Evolutionary conservation across 2,797 vertebrate genomes (phyloP).

Genomic region (Schizothorax lantsangensis): DNA sequence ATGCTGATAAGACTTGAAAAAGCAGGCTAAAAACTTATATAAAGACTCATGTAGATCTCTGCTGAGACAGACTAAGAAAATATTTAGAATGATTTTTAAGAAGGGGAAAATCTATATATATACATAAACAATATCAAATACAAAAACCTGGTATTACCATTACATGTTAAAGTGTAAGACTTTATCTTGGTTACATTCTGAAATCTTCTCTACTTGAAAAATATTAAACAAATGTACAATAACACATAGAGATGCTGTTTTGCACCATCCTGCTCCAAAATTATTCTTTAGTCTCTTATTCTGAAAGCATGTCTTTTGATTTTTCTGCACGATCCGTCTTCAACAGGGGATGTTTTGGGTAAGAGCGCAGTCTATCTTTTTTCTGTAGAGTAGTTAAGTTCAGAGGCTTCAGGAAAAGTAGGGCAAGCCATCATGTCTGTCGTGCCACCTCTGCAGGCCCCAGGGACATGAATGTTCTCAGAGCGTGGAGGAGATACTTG

Average conservation of each 20-base stretch:
- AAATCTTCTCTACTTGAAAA: neutral
- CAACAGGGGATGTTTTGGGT: neutral
- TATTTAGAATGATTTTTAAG: neutral
- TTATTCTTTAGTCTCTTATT: neutral
- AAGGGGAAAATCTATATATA: neutral
- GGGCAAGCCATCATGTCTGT: slow-evolving; percentile 49
- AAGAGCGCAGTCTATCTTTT: slow-evolving; percentile 3
- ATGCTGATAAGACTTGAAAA: slow-evolving; percentile 22
- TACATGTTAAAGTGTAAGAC: neutral
- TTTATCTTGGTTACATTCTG: neutral
- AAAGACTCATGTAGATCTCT: slow-evolving; percentile 32
- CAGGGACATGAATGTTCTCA: slow-evolving; percentile 11
- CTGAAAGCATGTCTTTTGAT: neutral
- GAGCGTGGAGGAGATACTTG: slow-evolving; percentile 23
- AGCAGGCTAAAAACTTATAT: slow-evolving; percentile 40
- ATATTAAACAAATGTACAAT: neutral
- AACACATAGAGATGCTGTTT: neutral
- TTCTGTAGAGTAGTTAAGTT: slow-evolving; percentile 31
- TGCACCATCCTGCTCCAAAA: neutral
- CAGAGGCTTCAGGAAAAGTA: slow-evolving; percentile 48
- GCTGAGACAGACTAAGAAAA: neutral
- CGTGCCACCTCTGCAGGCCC: slow-evolving; percentile 29
- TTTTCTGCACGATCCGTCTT: slow-evolving; percentile 3
- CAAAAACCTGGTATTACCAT: neutral
- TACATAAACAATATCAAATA: neutral